These are phyloP conservation scores for Cryptus viduatorius DNA, from an alignment of 2,888 invertebrate genomes.

Conservation along the genomic window DNA sequence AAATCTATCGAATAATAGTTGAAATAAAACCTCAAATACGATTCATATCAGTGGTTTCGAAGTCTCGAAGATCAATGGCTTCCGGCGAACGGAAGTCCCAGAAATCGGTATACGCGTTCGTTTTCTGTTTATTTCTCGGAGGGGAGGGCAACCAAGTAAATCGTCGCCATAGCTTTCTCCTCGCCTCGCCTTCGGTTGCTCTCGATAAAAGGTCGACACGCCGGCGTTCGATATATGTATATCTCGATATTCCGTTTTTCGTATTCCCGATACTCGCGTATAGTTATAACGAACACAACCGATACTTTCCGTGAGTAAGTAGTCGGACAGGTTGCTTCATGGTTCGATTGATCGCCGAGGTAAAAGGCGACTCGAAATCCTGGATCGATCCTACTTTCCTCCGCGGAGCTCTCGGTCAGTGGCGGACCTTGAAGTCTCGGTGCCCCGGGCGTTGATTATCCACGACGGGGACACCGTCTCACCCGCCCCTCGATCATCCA, in stretches of 20 bases:
- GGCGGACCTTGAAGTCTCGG: constrained; percentile 68
- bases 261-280: constrained; percentile 40
- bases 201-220: constrained; percentile 67
- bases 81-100: constrained; percentile 61
- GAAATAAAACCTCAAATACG: too few species aligned
- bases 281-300: background rate
- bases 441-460: constrained; percentile 53
- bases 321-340: constrained; percentile 57
- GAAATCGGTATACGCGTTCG: constrained; percentile 30
- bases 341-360: constrained; percentile 62
- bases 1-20: background rate
- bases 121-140: constrained; percentile 48
- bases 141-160: constrained; percentile 52
- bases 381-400: constrained; percentile 68
- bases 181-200: constrained; percentile 65
- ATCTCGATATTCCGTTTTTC: constrained; percentile 44
- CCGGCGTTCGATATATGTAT: constrained; percentile 34
- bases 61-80: constrained; percentile 53
- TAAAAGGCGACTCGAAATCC: constrained; percentile 45
- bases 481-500: constrained; percentile 11
- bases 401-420: constrained; percentile 70
- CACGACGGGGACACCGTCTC: constrained; percentile 40
- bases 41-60: background rate
- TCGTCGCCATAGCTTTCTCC: constrained; percentile 70
- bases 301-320: constrained; percentile 38